A percentile compares a stretch with the other conserved stretches of the same genome.
Evolutionary conservation across 35 echinoderm and acorn worm genomes (phyloP).

Genomic region (Ophiothrix spiculata): DNA sequence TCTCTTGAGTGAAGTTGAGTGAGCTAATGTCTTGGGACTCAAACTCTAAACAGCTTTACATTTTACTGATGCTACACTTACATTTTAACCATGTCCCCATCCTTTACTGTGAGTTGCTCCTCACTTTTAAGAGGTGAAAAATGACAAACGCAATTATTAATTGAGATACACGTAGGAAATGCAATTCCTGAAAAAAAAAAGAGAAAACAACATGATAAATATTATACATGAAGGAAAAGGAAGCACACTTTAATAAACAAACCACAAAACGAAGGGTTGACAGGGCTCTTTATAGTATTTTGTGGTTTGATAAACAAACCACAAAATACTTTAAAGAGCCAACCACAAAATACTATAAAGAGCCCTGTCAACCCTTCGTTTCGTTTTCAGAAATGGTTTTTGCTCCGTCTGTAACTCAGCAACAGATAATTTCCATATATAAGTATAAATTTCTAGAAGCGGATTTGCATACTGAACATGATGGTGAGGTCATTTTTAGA

Average conservation of each 20-base stretch:
- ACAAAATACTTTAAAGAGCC: not conserved
- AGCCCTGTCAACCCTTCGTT: not conserved
- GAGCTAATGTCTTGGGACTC: too few relatives aligned
- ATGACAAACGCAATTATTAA: conserved; percentile 91
- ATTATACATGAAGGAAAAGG: not conserved
- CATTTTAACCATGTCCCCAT: conserved; percentile 90
- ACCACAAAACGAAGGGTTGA: too few relatives aligned
- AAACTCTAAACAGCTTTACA: not conserved
- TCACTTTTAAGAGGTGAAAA: conserved; percentile 87
- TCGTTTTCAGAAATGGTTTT: too few relatives aligned
- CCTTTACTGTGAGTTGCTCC: conserved; percentile 39
- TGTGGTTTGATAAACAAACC: not conserved
- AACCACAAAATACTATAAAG: not conserved
- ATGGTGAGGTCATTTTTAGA: too few relatives aligned
- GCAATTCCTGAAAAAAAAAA: conserved; percentile 77
- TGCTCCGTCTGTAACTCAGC: too few relatives aligned
- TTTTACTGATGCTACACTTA: conserved; percentile 38
- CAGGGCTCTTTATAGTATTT: not conserved
- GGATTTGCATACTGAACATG: too few relatives aligned
- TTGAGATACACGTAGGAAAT: conserved; percentile 85
- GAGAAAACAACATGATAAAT: not conserved
- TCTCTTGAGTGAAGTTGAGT: too few relatives aligned
- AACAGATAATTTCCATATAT: too few relatives aligned
- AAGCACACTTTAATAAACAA: too few relatives aligned
- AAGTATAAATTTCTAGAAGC: too few relatives aligned